Evolutionary conservation across 92 coral and sea anemone species (phyloP), one percentile per base, ranked within the genome.

Genomic region (Palythoa caribaeorum): DNA sequence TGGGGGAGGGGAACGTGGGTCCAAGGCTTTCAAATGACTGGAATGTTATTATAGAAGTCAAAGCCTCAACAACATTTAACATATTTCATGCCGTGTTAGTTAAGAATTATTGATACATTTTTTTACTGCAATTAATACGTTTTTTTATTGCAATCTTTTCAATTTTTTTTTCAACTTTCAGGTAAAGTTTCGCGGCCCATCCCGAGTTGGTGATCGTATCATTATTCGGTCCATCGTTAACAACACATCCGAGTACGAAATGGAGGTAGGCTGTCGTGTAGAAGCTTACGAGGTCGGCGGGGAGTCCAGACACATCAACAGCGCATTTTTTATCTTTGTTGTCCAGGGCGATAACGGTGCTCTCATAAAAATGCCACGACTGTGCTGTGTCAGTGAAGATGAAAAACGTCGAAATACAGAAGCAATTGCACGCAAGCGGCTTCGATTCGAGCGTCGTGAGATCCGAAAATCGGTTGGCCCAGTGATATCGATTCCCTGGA

Each of bases 221-320:
- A 85, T 94, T 70, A 88, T 94, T 59, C 93, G 89, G 44, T 92
- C 97, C 36, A 94, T 93, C 72, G 95, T 92, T 16, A 94, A 94
- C 80, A 93, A 92, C 88, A 93, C 94, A n/a, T 73, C 76, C 80
- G 92, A 88, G n/a, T 54, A 70, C 7, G 71, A 60, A 19, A 90
- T 94, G 92, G 97, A 94, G 71, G 97, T 94, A 36, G 97, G 97
- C 1, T 94, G 95, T 54, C 77, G 94, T 13, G 95, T 94, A 16
- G 95, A 94, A 87, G 95, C 97, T 17, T 90, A 87, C 68, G 83
- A 85, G 35, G 80, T 94, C 40, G 97, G 95, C 6, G 95, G 95
- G 16, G 87, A 90, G 52, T 79, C 92, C 83, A 88, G 94, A 71
- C 95, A 94, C 76, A 90, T 94, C 69, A 94, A 94, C 57, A 94